phyloP scores from a whole-genome alignment of 2,797 vertebrate species.

The Varecia variegata region DNA sequence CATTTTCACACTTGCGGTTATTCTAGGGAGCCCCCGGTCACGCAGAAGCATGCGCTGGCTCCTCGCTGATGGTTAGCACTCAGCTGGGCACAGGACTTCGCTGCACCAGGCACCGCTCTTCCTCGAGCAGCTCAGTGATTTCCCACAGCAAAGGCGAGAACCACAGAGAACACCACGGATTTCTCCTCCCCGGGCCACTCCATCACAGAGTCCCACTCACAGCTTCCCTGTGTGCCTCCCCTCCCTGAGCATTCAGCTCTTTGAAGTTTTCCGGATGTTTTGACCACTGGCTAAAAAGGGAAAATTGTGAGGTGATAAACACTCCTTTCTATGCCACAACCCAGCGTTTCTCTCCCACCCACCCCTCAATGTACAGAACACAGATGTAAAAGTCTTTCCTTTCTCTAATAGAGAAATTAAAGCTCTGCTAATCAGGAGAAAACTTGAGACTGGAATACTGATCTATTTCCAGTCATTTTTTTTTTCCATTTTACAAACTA shows the following conservation, averaged over 20 bases:
- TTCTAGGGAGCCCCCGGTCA: background rate
- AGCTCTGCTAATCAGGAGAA: background rate
- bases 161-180: background rate
- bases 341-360: background rate
- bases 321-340: background rate
- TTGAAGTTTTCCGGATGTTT: background rate
- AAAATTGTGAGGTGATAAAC: background rate
- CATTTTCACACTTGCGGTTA: background rate
- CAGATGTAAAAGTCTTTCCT: background rate
- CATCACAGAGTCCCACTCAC: background rate
- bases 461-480: background rate
- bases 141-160: background rate
- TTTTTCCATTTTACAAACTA: background rate
- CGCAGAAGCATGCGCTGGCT: background rate
- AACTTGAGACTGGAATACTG: background rate
- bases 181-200: background rate
- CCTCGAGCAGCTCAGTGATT: background rate
- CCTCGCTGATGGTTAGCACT: background rate
- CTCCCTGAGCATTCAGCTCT: background rate
- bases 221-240: background rate
- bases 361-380: background rate
- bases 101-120: background rate
- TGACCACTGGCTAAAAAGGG: background rate
- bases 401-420: background rate
- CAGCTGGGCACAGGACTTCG: background rate